Evolutionary conservation across 2,888 invertebrate species (phyloP), one percentile per base, ranked within the genome.

Genomic region (Andricus quercusramuli): DNA sequence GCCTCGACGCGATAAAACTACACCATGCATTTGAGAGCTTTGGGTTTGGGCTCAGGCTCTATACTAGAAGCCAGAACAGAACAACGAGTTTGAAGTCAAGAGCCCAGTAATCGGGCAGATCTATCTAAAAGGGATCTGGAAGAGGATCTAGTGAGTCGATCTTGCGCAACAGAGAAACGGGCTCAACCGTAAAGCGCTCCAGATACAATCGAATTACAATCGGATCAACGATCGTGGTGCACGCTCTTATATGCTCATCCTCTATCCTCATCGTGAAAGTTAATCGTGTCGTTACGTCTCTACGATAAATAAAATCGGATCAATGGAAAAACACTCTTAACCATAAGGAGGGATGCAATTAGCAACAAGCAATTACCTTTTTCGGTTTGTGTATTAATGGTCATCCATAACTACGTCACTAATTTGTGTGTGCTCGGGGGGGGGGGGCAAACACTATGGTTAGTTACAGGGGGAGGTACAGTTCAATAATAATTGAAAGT

Each of bases 121-220:
- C 70, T 70, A 70, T 70, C 70, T 70, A 47, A 25, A 51, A 70
- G 70, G 70, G 70, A 70, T 70, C 70, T 70, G 11, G 29, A 70
- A 51, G 44, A 25, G 70, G 20, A 70, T 51, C 70, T 47, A 29
- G 29, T 70, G 70, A 20, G 70, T 17, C 29, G 47, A 70, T 70
- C 70, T 70, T 70, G 70, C 70, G 70, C 70, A 70, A 70, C 70
- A 51, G 51, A 32, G 8, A 70, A 70, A 70, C 51, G n/a, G 51
- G 11, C 70, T 70, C 51, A 11, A 20, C 70, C 47, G 70, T 51
- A 70, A 51, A 29, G 70, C 70, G 29, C 70, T 70, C 51, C 32
- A 70, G 70, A 70, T 70, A 70, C 47, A 70, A 70, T 70, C 70
- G 51, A 70, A 70, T 70, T 70, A 70, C 70, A 70, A 51, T 70